phyloP scores from a whole-genome alignment of 2,113 vertebrate genomes.

The Lethenteron camtschaticum region DNA sequence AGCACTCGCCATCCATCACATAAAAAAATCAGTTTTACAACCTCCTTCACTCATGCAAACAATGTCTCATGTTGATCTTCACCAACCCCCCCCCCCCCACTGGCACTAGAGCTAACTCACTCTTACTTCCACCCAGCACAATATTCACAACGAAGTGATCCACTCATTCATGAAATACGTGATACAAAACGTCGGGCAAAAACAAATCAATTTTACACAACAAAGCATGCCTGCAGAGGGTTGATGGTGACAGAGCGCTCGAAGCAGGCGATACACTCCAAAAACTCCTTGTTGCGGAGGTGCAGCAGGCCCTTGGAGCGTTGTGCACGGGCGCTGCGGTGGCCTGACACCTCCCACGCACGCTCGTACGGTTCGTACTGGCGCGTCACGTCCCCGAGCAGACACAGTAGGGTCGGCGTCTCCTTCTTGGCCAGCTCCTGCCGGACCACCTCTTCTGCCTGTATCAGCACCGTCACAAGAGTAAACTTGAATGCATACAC shows the following conservation, averaged over 20 bases:
- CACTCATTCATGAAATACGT: too few relatives aligned
- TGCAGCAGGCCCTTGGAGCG: constrained; percentile 75
- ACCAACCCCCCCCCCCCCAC: neutral
- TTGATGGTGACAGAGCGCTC: constrained; percentile 58
- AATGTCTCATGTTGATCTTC: too few relatives aligned
- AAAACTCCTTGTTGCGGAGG: constrained; percentile 44
- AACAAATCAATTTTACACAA: neutral
- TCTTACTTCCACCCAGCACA: neutral
- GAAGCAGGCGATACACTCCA: constrained; percentile 57
- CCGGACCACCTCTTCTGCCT: constrained; percentile 75
- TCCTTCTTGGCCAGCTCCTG: constrained; percentile 63
- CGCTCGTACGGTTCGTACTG: constrained; percentile 59
- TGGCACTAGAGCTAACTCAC: neutral
- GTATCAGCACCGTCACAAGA: constrained; percentile 5
- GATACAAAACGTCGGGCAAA: neutral
- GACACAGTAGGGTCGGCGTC: constrained; percentile 50
- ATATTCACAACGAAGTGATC: too few relatives aligned
- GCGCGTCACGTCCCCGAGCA: constrained; percentile 67
- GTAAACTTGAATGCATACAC: too few relatives aligned
- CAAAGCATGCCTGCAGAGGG: constrained; percentile 46
- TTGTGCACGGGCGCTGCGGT: constrained; percentile 62
- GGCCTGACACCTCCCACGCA: constrained; percentile 66
- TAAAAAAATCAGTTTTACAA: too few relatives aligned
- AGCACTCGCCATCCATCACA: too few relatives aligned
- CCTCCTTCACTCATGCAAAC: too few relatives aligned